phyloP scores from a whole-genome alignment of 2,797 vertebrate species.

The Clamator glandarius region DNA sequence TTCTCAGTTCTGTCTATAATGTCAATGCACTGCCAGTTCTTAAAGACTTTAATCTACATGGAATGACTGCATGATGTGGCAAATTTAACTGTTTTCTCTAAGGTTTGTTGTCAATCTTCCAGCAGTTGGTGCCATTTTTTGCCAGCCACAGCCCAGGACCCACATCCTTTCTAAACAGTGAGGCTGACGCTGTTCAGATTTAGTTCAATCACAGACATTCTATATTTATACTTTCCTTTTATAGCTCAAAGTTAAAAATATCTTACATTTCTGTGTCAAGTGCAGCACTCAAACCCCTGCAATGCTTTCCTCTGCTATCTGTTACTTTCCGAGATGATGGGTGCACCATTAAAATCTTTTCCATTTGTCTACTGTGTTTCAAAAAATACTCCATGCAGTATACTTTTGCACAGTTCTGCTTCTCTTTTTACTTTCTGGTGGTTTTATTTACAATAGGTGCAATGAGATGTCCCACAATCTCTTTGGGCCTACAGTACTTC shows the following conservation, averaged over 20 bases:
- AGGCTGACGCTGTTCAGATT: neutral
- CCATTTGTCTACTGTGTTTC: neutral
- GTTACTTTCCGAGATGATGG: neutral
- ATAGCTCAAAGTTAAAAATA: constrained; percentile 61
- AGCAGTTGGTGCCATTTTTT: neutral
- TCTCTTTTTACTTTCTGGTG: neutral
- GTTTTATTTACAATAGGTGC: neutral
- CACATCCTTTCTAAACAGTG: neutral
- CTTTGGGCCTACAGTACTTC: neutral
- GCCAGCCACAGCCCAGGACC: neutral
- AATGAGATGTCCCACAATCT: neutral
- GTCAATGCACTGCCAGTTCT: neutral
- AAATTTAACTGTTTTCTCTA: neutral
- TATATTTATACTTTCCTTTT: constrained; percentile 53
- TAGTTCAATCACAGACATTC: constrained; percentile 24
- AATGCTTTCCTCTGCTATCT: neutral
- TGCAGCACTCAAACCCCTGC: neutral
- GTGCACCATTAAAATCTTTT: neutral
- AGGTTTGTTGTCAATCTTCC: neutral
- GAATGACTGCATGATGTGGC: neutral
- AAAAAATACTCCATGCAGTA: neutral
- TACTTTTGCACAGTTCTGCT: neutral
- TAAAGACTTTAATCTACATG: neutral
- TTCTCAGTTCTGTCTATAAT: neutral
- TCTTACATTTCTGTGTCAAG: constrained; percentile 26